Evolutionary conservation across 2,888 invertebrate species (phyloP), one percentile per base, ranked within the genome.

Genomic region (Catocala fraxini): DNA sequence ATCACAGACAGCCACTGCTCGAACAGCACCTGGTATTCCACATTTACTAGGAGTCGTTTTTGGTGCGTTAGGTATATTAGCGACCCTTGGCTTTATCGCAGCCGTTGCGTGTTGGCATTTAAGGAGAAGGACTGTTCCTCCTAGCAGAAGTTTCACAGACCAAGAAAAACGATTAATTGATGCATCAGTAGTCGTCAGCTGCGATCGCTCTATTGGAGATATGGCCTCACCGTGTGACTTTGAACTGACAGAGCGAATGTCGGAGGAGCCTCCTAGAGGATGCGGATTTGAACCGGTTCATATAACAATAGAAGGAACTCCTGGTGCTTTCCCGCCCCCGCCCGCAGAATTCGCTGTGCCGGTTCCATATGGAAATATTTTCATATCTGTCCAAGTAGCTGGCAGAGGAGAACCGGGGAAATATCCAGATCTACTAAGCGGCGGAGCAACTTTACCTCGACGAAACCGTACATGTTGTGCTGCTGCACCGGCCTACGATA

Each of bases 141-240:
- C 95, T 0, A 95, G 95, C 71, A 93, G 95, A 68, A 97, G 97
- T 86, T 97, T 97, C 83, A 97, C 96, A 57, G 98, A 98, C 82
- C 98, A 98, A 91, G 98, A 98, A 82, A 98, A 98, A 89, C 97
- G 97, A 81, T 92, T 98, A 55, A 95, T 98, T 70, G 97, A 98
- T 79, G 96, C 97, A 35, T 97, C 97, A 89, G 80, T 95, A 82
- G 88, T 94, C 10, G 89, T 95, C 48, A 96, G 96, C 77, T 96
- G 96, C 75, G 96, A 96, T 65, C 95, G 96, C 51, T 95, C 96
- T 15, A 97, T 96, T 63, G 95, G 96, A 6, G 96, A 96, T 68
- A 92, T 96, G 93, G 96, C 82, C 56, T 96, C 82, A 78, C 95
- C 84, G 33, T 95, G 94, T 73, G 90, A 93, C 73, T 93, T 94